These are phyloP conservation scores for Origma solitaria DNA, from an alignment of 2,113 vertebrate genomes.

Conservation along the genomic window DNA sequence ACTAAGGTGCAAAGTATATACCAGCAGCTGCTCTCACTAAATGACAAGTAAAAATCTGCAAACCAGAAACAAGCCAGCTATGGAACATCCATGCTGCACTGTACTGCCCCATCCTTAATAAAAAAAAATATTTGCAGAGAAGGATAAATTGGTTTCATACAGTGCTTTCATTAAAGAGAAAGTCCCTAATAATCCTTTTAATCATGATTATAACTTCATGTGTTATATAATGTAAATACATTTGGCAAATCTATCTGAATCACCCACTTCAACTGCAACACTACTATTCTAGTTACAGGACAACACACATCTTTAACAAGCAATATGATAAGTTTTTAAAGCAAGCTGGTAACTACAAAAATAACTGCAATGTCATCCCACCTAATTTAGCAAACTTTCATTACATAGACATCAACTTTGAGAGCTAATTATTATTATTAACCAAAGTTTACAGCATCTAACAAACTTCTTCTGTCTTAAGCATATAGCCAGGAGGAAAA, in stretches of 20 bases:
- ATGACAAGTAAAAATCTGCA: not conserved
- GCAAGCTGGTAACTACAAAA: not conserved
- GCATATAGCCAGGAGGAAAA: not conserved
- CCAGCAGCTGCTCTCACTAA: not conserved
- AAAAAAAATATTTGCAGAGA: not conserved
- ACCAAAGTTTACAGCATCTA: not conserved
- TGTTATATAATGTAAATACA: not conserved
- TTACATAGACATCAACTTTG: not conserved
- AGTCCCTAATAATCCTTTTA: not conserved
- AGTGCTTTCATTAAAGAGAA: not conserved
- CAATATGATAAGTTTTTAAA: not conserved
- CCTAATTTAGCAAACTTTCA: not conserved
- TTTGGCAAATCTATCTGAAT: not conserved
- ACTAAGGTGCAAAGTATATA: not conserved
- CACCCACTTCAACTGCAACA: not conserved
- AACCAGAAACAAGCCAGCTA: not conserved
- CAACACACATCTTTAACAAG: not conserved
- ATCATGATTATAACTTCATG: not conserved
- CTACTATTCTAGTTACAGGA: not conserved
- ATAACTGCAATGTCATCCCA: not conserved
- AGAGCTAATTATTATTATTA: not conserved
- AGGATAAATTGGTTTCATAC: not conserved
- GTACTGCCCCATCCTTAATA: not conserved
- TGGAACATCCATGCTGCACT: not conserved
- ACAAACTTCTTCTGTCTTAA: not conserved